Evolutionary conservation across 2,113 vertebrate genomes (phyloP), one percentile per base, ranked within the genome.

Genomic region (Grallaria varia): DNA sequence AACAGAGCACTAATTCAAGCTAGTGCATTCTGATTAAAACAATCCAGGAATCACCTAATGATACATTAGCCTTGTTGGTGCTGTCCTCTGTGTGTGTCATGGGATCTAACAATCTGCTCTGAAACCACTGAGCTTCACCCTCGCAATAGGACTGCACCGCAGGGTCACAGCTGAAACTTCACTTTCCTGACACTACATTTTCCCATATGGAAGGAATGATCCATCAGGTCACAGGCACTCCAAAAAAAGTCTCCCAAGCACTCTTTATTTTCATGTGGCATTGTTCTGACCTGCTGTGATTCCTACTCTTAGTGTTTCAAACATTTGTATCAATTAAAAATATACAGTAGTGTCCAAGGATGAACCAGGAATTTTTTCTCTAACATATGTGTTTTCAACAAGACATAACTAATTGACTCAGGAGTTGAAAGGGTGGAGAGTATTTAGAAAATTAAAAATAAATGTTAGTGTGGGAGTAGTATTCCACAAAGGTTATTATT

Each of bases 361-460:
- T 14, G 72, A 93, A 67, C 2, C 19, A 89, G 1, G 75, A 75
- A 75, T 64, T 52, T 22, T 55, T 80, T 67, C 66, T 78, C 67
- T 69, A 84, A 71, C 14, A 10, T 44, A 37, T 0, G 1, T n/a
- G 16, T n/a, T 95, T 94, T 78, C 53, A 89, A 4, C 10, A 75
- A 64, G 31, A 68, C 16, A 5, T 19, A 83, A 86, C 27, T 55
- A 77, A 84, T 3, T 81, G 53, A 87, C 23, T 93, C 52, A 62
- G 56, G 12, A 91, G 78, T 84, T 78, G 8, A 89, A 87, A 44
- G 30, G 20, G 15, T 58, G 42, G 35, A 42, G 33, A 76, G 25
- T 53, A 92, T 69, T 80, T 83, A 74, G 55, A 86, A 95, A 88
- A 76, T 39, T n/a, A 58, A 68, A 89, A 91, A 91, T 64, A 75